These are phyloP conservation scores for Odobenus rosmarus DNA, from an alignment of 2,113 vertebrate species.

Conservation along the genomic window DNA sequence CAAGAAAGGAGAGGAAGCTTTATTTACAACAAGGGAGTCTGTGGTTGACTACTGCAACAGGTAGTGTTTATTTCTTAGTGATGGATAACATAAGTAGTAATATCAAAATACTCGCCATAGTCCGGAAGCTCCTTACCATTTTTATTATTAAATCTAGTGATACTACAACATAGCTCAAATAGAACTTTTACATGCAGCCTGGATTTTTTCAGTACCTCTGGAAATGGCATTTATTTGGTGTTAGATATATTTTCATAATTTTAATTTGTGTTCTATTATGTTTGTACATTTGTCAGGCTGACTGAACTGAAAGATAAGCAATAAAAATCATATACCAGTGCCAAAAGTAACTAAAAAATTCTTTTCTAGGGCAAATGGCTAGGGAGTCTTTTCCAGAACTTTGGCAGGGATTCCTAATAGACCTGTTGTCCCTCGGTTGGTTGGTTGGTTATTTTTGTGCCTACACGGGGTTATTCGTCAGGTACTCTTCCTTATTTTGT, in stretches of 20 bases:
- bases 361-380: background rate
- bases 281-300: constrained; percentile 5
- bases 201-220: constrained; percentile 5
- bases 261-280: constrained; percentile 19
- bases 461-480: background rate
- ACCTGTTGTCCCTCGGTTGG: background rate
- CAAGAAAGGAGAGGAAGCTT: constrained; percentile 96
- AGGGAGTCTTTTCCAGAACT: background rate
- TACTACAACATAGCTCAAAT: background rate
- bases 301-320: background rate
- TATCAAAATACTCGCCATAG: background rate
- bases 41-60: constrained; percentile 98
- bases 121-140: background rate
- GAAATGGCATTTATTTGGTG: background rate
- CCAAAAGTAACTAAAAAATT: background rate
- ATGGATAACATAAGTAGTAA: background rate
- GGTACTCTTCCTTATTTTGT: background rate
- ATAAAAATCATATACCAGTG: background rate
- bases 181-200: constrained; percentile 12
- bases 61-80: constrained; percentile 81
- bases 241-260: constrained; percentile 51
- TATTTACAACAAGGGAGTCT: constrained; percentile 97
- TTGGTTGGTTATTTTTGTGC: background rate
- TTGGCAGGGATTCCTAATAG: background rate
- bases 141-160: background rate